Evolutionary conservation across 2,888 invertebrate genomes (phyloP).

Genomic region (Agrotis exclamationis): DNA sequence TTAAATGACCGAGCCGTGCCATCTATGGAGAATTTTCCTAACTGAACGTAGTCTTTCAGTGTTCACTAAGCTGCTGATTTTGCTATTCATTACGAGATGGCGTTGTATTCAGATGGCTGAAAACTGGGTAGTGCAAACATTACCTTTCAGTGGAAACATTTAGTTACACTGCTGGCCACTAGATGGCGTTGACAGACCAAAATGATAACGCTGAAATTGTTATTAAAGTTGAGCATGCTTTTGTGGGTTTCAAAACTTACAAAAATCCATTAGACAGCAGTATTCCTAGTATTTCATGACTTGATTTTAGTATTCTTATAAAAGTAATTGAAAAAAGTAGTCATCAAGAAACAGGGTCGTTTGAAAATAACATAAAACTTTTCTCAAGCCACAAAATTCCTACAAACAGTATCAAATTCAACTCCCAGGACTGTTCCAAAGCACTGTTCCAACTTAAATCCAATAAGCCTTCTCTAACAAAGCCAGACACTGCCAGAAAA

Average conservation of each 20-base stretch:
- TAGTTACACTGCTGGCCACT: constrained; percentile 9
- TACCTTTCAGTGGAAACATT: neutral
- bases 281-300: neutral
- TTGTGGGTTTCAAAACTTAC: too few species aligned
- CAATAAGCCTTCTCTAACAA: constrained; percentile 29
- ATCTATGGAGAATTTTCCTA: constrained; percentile 21
- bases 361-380: neutral
- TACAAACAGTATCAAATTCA: neutral
- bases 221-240: too few species aligned
- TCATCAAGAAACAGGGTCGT: neutral
- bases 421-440: neutral
- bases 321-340: neutral
- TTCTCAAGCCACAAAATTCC: neutral
- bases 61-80: neutral
- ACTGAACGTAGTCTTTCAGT: neutral
- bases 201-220: too few species aligned
- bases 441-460: constrained; percentile 20
- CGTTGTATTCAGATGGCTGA: neutral
- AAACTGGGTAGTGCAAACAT: neutral
- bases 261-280: too few species aligned
- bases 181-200: constrained; percentile 48
- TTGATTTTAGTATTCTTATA: neutral
- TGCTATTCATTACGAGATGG: constrained; percentile 37
- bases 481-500: constrained; percentile 6
- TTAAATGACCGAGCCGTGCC: neutral